Evolutionary conservation across 2,113 vertebrate genomes (phyloP).

Genomic region (Anas platyrhynchos): DNA sequence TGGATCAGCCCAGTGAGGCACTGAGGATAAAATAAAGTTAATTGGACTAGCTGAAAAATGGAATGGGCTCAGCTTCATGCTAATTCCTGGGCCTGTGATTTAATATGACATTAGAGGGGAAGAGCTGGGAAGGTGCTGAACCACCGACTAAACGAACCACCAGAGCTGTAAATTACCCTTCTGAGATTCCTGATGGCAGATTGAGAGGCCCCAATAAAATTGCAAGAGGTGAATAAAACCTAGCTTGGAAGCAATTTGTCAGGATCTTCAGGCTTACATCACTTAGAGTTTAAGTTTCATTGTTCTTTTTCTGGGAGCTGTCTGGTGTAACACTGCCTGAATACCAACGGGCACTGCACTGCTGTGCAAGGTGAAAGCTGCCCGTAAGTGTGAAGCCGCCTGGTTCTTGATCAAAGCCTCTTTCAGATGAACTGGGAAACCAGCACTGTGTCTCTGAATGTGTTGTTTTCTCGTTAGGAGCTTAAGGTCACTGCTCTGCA

Average conservation of each 20-base stretch:
- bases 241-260: not conserved
- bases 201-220: constrained; percentile 41
- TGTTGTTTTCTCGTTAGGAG: not conserved
- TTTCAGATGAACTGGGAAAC: not conserved
- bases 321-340: not conserved
- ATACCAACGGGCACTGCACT: not conserved
- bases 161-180: constrained; percentile 28
- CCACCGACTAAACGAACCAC: constrained; percentile 10
- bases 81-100: constrained; percentile 53
- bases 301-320: not conserved
- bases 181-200: not conserved
- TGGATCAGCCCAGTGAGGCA: constrained; percentile 1
- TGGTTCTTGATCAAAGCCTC: not conserved
- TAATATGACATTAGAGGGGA: not conserved
- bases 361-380: not conserved
- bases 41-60: constrained; percentile 55
- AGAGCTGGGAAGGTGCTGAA: constrained; percentile 53
- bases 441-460: not conserved
- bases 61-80: constrained; percentile 1
- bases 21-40: constrained; percentile 40
- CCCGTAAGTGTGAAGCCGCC: not conserved
- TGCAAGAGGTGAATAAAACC: constrained; percentile 1
- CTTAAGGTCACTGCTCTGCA: not conserved
- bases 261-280: not conserved
- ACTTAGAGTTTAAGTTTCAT: not conserved